Evolutionary conservation across 2,888 invertebrate species (phyloP).

Genomic region (Cantharis rufa): DNA sequence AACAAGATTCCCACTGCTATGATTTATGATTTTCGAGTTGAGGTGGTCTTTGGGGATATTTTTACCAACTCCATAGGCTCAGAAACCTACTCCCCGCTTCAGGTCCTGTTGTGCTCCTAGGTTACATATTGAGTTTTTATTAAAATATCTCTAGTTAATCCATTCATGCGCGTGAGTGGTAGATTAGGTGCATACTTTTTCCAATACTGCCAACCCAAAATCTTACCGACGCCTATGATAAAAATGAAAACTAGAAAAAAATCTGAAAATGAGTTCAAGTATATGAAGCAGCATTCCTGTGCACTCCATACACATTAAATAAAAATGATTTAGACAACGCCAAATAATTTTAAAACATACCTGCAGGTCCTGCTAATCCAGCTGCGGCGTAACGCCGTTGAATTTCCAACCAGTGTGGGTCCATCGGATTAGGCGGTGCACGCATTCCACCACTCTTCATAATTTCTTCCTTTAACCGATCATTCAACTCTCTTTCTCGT

Average conservation of each 20-base stretch:
- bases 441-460: constrained; percentile 66
- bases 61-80: too few relatives aligned
- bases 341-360: constrained; percentile 31
- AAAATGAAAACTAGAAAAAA: not conserved
- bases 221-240: too few relatives aligned
- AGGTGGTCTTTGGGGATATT: too few relatives aligned
- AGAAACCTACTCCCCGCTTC: too few relatives aligned
- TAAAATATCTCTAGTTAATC: too few relatives aligned
- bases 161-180: too few relatives aligned
- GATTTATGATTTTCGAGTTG: too few relatives aligned
- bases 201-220: too few relatives aligned
- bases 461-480: constrained; percentile 86
- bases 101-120: too few relatives aligned
- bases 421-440: constrained; percentile 58
- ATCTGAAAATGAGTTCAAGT: not conserved
- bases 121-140: too few relatives aligned
- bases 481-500: constrained; percentile 78
- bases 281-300: not conserved
- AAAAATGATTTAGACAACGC: not conserved
- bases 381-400: constrained; percentile 68
- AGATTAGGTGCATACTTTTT: too few relatives aligned
- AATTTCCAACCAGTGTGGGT: constrained; percentile 85
- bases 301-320: not conserved
- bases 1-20: too few relatives aligned
- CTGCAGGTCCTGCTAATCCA: constrained; percentile 54